Percentiles rank a stretch among this genome's conserved stretches.
Conservation (phyloP, 2,888 invertebrate species). For the Ectobius pallidus region DNA sequence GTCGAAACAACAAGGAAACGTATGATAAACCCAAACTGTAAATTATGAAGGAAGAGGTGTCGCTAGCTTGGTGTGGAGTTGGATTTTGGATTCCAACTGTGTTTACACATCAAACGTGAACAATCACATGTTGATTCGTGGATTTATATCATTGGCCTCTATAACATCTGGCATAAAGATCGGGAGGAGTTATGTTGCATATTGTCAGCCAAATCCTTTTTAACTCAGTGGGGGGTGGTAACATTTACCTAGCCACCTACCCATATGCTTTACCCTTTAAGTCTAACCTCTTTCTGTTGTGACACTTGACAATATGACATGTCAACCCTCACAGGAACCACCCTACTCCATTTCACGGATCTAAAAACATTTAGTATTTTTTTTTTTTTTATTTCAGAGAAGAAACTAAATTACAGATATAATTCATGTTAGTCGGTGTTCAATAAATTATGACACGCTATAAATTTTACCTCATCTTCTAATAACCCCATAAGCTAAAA, state of each 20-base stretch:
- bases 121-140: background rate
- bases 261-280: background rate
- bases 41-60: background rate
- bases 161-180: constrained; percentile 8
- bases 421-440: no score
- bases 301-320: no score
- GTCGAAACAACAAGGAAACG: background rate
- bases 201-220: background rate
- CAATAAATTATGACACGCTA: no score
- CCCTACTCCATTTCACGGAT: no score
- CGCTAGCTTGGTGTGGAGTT: background rate
- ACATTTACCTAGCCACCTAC: background rate
- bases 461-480: no score
- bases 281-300: no score
- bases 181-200: background rate
- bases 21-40: background rate
- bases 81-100: constrained; percentile 9
- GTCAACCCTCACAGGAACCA: no score
- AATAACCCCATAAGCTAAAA: no score
- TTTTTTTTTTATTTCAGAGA: no score
- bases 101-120: constrained; percentile 13
- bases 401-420: no score
- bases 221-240: background rate
- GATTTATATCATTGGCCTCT: background rate
- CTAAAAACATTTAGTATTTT: no score